Evolutionary conservation across 2,113 vertebrate genomes (phyloP).

Genomic region (Sebastes schlegelii): DNA sequence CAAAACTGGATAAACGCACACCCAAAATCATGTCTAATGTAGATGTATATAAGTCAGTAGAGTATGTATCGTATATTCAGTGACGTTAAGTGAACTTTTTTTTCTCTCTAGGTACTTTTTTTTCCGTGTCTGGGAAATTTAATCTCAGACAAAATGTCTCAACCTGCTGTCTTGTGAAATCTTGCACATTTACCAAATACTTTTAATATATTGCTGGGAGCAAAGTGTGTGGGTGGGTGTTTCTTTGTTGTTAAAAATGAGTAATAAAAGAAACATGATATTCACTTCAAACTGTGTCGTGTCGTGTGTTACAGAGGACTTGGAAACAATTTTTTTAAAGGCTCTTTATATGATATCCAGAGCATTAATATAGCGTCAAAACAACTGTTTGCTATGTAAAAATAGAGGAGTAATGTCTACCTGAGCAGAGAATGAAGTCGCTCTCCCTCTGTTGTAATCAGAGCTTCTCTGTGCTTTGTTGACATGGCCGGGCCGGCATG

Average conservation of each 20-base stretch:
- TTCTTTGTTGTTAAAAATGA: constrained; percentile 56
- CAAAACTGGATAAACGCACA: constrained; percentile 17
- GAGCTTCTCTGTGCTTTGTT: too few relatives aligned
- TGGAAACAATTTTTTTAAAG: too few relatives aligned
- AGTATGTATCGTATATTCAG: constrained; percentile 13
- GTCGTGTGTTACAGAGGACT: neutral
- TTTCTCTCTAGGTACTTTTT: constrained; percentile 4
- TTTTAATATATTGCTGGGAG: constrained; percentile 63
- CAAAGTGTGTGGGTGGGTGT: constrained; percentile 56
- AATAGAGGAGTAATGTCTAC: too few relatives aligned
- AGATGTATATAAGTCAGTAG: constrained; percentile 6
- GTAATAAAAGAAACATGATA: constrained; percentile 72
- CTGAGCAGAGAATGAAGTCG: too few relatives aligned
- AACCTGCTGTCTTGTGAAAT: constrained; percentile 61
- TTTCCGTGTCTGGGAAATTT: constrained; percentile 2
- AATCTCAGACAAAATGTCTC: constrained; percentile 30
- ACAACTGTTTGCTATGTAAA: too few relatives aligned
- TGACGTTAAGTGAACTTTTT: constrained; percentile 4
- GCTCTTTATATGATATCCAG: too few relatives aligned
- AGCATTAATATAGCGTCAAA: too few relatives aligned
- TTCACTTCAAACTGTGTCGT: constrained; percentile 15
- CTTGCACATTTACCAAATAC: constrained; percentile 67
- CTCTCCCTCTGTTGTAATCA: too few relatives aligned
- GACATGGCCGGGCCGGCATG: too few relatives aligned
- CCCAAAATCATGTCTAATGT: constrained; percentile 18